A percentile compares a stretch with the other conserved stretches of the same genome.
phyloP scores from a whole-genome alignment of 2,888 invertebrate species.

The Temnothorax ravouxi region DNA sequence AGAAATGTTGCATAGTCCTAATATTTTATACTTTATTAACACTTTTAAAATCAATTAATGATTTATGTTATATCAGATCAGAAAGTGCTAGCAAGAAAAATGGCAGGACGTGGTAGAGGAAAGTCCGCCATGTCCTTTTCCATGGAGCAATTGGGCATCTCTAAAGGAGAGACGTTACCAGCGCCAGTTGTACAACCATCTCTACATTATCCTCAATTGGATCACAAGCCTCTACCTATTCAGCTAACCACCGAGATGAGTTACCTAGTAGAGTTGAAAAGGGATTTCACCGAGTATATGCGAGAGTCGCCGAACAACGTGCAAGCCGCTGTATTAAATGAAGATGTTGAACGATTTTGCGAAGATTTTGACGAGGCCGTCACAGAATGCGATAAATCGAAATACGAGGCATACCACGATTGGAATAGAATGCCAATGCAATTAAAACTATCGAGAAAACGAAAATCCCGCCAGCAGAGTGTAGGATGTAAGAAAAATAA shows the following conservation, averaged over 20 bases:
- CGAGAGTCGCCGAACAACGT: slow-evolving; percentile 90
- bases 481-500: slow-evolving; percentile 66
- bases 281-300: slow-evolving; percentile 91
- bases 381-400: slow-evolving; percentile 65
- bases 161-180: slow-evolving; percentile 84
- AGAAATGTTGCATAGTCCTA: neutral
- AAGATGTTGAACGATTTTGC: slow-evolving; percentile 84
- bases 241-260: slow-evolving; percentile 87
- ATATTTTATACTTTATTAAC: neutral
- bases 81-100: slow-evolving; percentile 61
- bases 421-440: slow-evolving; percentile 82
- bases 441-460: slow-evolving; percentile 77
- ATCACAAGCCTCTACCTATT: slow-evolving; percentile 86
- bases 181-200: slow-evolving; percentile 85
- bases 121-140: slow-evolving; percentile 83
- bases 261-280: slow-evolving; percentile 91
- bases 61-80: neutral
- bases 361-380: slow-evolving; percentile 81
- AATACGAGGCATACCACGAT: slow-evolving; percentile 79
- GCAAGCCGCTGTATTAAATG: slow-evolving; percentile 77
- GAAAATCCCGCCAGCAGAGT: slow-evolving; percentile 60
- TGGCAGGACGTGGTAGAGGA: slow-evolving; percentile 85
- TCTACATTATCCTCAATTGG: slow-evolving; percentile 85
- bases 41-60: neutral
- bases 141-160: slow-evolving; percentile 84